Base-by-base conservation (phyloP, 2,888 invertebrate genomes). In the Mythimna lalbum region DNA sequence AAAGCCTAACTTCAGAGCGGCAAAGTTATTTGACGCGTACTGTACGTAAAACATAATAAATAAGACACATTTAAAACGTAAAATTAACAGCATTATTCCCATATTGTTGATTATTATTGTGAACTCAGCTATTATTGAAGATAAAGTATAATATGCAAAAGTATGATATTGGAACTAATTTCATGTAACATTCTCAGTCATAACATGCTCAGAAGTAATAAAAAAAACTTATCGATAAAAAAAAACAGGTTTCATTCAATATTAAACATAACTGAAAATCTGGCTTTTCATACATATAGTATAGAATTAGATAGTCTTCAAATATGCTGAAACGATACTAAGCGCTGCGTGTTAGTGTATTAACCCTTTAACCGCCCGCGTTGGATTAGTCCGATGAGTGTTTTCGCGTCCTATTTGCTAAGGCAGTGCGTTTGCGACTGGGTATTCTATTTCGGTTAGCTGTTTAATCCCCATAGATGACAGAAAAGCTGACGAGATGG, bases 291-390 rank as follows among this genome's bases (percentile, higher is more conserved):
- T 67, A 64, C 33, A 66, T n/a, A 49, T 31, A 39, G 31, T 60
- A 61, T 63, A 73, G 27, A 81, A 72, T 69, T 52, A 68, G 31
- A 72, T 72, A 73, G 83, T 82, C 69, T 74, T 82, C 27, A 74
- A 61, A 82, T 57, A 39, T 21, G 55, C 31, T 73, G n/a, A 23
- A 66, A 68, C 49, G 3, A 36, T 36, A 73, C 64, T 63, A 60
- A 66, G 56, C 50, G 43, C 23, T 70, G 67, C 50, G 55, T 23
- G 33, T 73, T 65, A 63, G 19, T 39, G 17, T 43, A 10, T 31
- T 23, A n/a, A n/a, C n/a, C n/a, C n/a, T n/a, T n/a, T n/a, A n/a
- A n/a, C n/a, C n/a, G n/a, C n/a, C n/a, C n/a, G n/a, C n/a, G n/a
- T n/a, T n/a, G n/a, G n/a, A n/a, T n/a, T n/a, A n/a, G n/a, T n/a